A percentile compares a stretch with the other conserved stretches of the same genome.
phyloP scores from a whole-genome alignment of 2,888 invertebrate species.

The Caenorhabditis becei region DNA sequence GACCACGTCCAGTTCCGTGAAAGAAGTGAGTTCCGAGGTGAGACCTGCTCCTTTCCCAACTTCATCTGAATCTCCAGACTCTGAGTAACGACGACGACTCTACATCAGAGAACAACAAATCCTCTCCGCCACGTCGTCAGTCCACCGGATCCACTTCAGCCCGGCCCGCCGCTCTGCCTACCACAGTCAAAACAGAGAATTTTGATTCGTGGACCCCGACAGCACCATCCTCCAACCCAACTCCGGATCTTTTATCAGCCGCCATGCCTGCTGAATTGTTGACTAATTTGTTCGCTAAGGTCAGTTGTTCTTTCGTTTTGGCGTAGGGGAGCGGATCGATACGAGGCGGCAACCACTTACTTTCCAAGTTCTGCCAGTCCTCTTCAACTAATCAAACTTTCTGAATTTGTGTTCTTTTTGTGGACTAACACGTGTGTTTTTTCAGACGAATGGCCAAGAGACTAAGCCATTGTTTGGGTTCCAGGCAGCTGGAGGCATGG shows the following conservation, averaged over 20 bases:
- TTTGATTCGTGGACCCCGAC: conserved; percentile 46
- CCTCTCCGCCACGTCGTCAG: conserved; percentile 43
- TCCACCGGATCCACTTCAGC: conserved; percentile 22
- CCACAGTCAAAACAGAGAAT: conserved; percentile 26
- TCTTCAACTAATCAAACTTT: no score
- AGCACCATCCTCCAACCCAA: conserved; percentile 36
- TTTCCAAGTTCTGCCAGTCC: no score
- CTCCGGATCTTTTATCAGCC: conserved; percentile 50
- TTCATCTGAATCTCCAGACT: background rate
- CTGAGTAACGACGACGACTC: conserved; percentile 55
- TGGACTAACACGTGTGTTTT: background rate
- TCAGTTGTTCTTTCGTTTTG: conserved; percentile 23
- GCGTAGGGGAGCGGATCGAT: background rate
- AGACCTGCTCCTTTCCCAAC: background rate
- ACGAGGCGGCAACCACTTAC: no score
- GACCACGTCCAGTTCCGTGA: conserved; percentile 38
- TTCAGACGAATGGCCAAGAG: conserved; percentile 28
- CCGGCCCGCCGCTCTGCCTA: background rate
- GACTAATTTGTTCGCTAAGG: conserved; percentile 65
- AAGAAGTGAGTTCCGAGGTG: conserved; percentile 18
- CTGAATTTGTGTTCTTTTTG: background rate
- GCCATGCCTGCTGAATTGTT: conserved; percentile 60
- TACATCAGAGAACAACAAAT: conserved; percentile 57
- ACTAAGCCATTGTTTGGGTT: conserved; percentile 46
- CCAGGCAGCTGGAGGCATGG: conserved; percentile 51